phyloP scores from a whole-genome alignment of 2,797 vertebrate genomes.

The Florisuga fusca region DNA sequence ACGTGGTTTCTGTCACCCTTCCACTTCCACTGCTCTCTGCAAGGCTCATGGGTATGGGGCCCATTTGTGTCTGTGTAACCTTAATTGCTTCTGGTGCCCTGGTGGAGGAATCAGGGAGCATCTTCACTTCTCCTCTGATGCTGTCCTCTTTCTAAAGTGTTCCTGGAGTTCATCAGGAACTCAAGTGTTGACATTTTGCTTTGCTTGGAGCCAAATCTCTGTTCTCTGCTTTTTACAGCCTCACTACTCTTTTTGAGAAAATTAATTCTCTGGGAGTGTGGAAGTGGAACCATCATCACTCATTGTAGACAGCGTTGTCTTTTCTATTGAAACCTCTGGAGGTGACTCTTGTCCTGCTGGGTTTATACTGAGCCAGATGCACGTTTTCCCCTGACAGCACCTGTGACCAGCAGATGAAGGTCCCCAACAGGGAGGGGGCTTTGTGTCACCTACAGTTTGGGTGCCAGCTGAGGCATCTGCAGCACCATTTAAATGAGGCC shows the following conservation, averaged over 20 bases:
- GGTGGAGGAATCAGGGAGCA: background rate
- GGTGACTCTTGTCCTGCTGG: background rate
- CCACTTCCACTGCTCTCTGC: background rate
- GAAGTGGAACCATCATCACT: background rate
- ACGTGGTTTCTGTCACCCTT: background rate
- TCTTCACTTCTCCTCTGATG: background rate
- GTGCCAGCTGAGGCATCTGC: background rate
- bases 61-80: background rate
- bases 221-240: background rate
- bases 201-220: background rate
- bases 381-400: background rate
- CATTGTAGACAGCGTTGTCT: background rate
- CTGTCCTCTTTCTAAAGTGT: background rate
- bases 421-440: background rate
- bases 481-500: background rate
- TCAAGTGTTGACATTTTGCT: background rate
- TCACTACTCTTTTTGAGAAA: background rate
- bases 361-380: background rate
- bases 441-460: background rate
- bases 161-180: background rate
- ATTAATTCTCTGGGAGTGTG: background rate
- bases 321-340: background rate
- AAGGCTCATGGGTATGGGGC: rapidly evolving
- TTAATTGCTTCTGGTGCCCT: background rate
- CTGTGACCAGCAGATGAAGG: background rate